Conservation (phyloP, 1,140 invertebrate genomes). For the Drosophila bocqueti region DNA sequence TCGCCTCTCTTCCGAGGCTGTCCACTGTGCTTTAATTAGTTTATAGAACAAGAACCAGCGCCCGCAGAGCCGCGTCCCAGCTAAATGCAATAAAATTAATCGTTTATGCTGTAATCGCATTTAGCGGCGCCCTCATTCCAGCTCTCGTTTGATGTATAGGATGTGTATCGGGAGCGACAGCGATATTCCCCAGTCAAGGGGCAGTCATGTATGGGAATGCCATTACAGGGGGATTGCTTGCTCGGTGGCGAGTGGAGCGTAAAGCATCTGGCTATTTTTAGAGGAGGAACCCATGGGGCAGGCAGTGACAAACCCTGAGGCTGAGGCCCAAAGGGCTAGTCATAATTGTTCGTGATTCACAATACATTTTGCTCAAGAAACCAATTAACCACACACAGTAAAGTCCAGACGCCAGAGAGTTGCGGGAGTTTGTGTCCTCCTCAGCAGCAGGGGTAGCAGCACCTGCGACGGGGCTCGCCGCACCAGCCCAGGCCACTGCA, state of each 20-base stretch:
- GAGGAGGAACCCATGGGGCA: background rate
- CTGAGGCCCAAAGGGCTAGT: background rate
- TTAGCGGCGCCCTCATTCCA: conserved; percentile 30
- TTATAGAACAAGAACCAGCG: conserved; percentile 50
- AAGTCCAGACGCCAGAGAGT: conserved; percentile 22
- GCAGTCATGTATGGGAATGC: conserved; percentile 74
- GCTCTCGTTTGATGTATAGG: conserved; percentile 33
- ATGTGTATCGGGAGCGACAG: conserved; percentile 26
- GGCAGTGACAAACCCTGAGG: background rate
- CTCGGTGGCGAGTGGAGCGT: conserved; percentile 57
- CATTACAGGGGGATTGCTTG: conserved; percentile 64
- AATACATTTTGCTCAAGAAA: conserved; percentile 45
- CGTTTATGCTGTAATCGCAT: conserved; percentile 78
- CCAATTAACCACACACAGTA: conserved; percentile 43
- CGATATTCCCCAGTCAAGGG: conserved; percentile 39
- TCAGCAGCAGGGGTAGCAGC: conserved; percentile 10
- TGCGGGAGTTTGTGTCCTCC: background rate
- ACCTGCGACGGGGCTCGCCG: conserved; percentile 15
- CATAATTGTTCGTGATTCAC: conserved; percentile 14
- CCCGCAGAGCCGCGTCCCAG: conserved; percentile 11
- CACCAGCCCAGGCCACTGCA: conserved; percentile 18
- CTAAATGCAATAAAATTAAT: conserved; percentile 74
- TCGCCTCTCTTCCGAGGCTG: conserved; percentile 36
- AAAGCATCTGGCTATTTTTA: conserved; percentile 59
- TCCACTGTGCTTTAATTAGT: conserved; percentile 72